phyloP scores from a whole-genome alignment of 2,888 invertebrate genomes.

The Euspilapteryx auroguttella region DNA sequence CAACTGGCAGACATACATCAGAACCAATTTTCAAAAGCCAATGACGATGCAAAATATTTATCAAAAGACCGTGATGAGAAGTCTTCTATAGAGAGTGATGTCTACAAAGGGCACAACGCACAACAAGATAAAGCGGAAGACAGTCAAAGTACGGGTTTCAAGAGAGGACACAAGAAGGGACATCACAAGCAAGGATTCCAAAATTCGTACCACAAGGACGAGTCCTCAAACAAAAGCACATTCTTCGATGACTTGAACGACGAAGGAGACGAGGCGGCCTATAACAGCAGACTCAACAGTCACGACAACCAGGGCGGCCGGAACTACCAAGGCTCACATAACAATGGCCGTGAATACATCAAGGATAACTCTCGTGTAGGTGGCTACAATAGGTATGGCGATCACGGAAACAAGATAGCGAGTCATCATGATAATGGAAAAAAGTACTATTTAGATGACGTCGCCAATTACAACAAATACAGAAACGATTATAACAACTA shows the following conservation, averaged over 20 bases:
- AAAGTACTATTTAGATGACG: constrained; percentile 46
- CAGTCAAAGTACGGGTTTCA: constrained; percentile 33
- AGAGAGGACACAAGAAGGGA: constrained; percentile 65
- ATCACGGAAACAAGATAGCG: constrained; percentile 35
- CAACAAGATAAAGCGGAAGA: constrained; percentile 48
- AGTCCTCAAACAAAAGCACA: constrained; percentile 68
- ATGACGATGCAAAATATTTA: constrained; percentile 44
- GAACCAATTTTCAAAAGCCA: constrained; percentile 43
- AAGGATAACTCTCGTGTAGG: constrained; percentile 37
- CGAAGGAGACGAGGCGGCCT: constrained; percentile 44
- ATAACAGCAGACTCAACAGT: constrained; percentile 36
- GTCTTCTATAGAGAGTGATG: constrained; percentile 38
- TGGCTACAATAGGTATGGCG: constrained; percentile 36
- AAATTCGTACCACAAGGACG: constrained; percentile 71
- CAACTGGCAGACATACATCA: constrained; percentile 39
- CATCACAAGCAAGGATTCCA: constrained; percentile 70
- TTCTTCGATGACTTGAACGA: constrained; percentile 67
- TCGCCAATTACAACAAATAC: constrained; percentile 37
- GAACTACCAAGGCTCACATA: constrained; percentile 39
- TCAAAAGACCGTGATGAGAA: constrained; percentile 49
- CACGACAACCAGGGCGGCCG: constrained; percentile 41
- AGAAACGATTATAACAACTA: constrained; percentile 34
- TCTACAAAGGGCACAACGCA: constrained; percentile 38
- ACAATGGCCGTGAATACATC: constrained; percentile 38
- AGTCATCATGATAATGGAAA: constrained; percentile 42